Evolutionary conservation across 2,113 vertebrate species (phyloP).

Genomic region (Perognathus longimembris): DNA sequence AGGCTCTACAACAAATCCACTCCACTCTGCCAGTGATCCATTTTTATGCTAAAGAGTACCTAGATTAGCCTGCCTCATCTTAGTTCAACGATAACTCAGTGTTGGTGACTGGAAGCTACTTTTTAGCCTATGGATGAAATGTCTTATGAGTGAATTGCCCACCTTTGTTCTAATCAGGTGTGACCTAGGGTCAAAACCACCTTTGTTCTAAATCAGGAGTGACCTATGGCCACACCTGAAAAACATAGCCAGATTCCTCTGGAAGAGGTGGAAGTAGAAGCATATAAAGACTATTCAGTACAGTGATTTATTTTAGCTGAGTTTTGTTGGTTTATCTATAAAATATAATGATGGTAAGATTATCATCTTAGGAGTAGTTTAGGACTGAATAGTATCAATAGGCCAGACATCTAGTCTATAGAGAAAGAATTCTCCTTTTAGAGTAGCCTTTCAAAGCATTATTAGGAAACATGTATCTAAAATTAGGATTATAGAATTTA

Average conservation of each 20-base stretch:
- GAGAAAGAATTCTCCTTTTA: slow-evolving; percentile 10
- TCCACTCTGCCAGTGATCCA: not conserved
- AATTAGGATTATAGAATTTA: slow-evolving; percentile 17
- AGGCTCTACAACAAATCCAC: not conserved
- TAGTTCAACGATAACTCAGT: not conserved
- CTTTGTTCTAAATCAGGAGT: not conserved
- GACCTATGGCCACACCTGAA: not conserved
- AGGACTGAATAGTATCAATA: not conserved
- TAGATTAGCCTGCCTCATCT: not conserved
- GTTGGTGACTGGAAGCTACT: not conserved
- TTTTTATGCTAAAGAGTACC: not conserved
- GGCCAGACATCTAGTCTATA: not conserved
- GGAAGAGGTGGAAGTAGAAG: not conserved
- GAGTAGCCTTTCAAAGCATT: not conserved
- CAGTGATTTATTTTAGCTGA: not conserved
- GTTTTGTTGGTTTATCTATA: not conserved
- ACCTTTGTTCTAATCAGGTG: not conserved
- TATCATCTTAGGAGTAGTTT: not conserved
- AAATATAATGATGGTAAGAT: not conserved
- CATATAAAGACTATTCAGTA: not conserved
- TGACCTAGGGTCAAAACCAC: not conserved
- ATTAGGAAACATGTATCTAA: not conserved
- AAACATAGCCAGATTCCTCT: not conserved
- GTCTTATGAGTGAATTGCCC: not conserved
- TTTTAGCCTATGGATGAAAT: not conserved